phyloP scores from a whole-genome alignment of 37 sponge, comb jelly and placozoan genomes.

The Chondrilla cf. caribensis region DNA sequence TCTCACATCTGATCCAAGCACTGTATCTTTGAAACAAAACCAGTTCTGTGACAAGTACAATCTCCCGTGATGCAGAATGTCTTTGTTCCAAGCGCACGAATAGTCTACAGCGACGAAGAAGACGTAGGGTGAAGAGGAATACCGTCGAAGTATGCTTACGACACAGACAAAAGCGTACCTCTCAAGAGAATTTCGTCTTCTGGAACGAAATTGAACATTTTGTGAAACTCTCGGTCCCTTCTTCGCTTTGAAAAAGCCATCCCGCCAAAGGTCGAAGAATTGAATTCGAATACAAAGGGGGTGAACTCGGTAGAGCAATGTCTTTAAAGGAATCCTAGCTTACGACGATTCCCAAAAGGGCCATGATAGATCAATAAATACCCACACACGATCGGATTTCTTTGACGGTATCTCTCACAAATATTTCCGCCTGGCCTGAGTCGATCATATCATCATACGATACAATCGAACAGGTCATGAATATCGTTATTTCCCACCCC shows the following conservation, averaged over 20 bases:
- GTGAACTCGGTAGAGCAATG: too few species aligned
- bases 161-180: conserved; percentile 19
- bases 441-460: too few species aligned
- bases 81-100: conserved; percentile 68
- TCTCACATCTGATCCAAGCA: conserved; percentile 31
- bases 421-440: too few species aligned
- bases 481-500: too few species aligned
- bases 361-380: too few species aligned
- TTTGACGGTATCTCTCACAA: too few species aligned
- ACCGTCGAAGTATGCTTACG: neutral
- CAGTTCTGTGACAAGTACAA: conserved; percentile 49
- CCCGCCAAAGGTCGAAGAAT: too few species aligned
- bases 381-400: too few species aligned
- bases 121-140: neutral
- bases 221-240: conserved; percentile 11
- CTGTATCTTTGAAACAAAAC: conserved; percentile 60
- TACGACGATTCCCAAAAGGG: too few species aligned
- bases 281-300: too few species aligned
- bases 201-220: neutral
- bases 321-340: too few species aligned
- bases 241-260: neutral
- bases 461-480: too few species aligned
- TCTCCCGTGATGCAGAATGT: conserved; percentile 47
- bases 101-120: conserved; percentile 31
- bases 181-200: conserved; percentile 42